These are phyloP conservation scores for Brotogeris chrysoptera DNA, from an alignment of 2,797 vertebrate species.

Conservation along the genomic window DNA sequence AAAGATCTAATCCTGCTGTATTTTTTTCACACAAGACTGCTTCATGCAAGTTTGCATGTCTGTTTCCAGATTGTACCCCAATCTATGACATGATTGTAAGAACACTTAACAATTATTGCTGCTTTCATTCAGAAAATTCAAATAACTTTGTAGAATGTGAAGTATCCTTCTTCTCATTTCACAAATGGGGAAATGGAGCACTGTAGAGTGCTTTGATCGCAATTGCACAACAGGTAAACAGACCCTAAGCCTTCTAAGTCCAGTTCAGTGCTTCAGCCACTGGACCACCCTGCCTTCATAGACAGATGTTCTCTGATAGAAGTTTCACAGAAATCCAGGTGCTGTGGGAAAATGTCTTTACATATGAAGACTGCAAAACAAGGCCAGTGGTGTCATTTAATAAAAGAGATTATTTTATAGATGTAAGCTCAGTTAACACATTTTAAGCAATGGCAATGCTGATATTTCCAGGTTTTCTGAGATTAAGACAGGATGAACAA, in stretches of 20 bases:
- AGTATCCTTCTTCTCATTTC: neutral
- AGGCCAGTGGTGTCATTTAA: constrained; percentile 54
- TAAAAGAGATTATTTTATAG: constrained; percentile 47
- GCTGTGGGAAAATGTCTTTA: neutral
- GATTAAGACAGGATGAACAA: constrained; percentile 58
- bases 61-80: neutral
- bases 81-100: neutral
- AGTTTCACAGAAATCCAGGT: neutral
- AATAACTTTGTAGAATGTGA: neutral
- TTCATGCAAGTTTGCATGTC: neutral
- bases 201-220: neutral
- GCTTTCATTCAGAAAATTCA: neutral
- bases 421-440: constrained; percentile 46
- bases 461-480: constrained; percentile 60
- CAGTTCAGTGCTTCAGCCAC: neutral
- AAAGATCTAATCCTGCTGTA: neutral
- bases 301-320: neutral
- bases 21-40: neutral
- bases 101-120: neutral
- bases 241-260: neutral
- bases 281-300: neutral
- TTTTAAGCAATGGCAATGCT: constrained; percentile 59
- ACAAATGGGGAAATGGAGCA: neutral
- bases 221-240: neutral
- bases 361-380: neutral